Evolutionary conservation across 2,888 invertebrate species (phyloP), one percentile per base, ranked within the genome.

Genomic region (Patella ulyssiponensis): DNA sequence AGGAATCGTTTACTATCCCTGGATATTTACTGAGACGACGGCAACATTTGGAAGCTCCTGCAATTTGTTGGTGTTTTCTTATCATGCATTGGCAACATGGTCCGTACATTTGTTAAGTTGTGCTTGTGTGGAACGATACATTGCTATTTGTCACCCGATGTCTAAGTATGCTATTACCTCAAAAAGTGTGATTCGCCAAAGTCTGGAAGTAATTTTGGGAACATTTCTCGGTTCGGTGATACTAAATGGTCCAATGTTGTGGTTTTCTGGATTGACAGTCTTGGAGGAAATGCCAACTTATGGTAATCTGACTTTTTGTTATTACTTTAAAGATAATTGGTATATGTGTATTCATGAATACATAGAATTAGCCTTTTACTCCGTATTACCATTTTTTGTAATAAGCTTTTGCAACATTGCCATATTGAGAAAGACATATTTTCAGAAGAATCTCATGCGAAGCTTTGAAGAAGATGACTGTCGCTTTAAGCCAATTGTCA

Each of bases 251-350:
- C 64, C 64, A 23, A 12, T 64, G 64, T 11, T 64, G 9, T 64
- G 64, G 64, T 64, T 20, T 11, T 64, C 64, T 23, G 20, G 20
- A 12, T 64, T 64, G 64, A 23, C 64, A 1, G 64, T 64, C 7
- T n/a, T 64, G 20, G 64, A 23, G 23, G 64, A 64, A 23, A 12
- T 64, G 11, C 64, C 64, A 64, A 23, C 12, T 14, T 11, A 23
- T 64, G 64, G 64, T 20, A 64, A 64, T 64, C 20, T 64, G 11
- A 64, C 64, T 14, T 64, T 64, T 23, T 64, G 64, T 64, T 64
- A 64, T 64, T 64, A 64, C 64, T 23, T 23, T 12, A 23, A 64
- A 23, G 64, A 64, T 3, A 64, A 64, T 14, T 64, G 64, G 64
- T 64, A 23, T 15, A 64, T 64, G 64, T 20, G 23, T 20, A 20